These are phyloP conservation scores for Spilarctia lutea DNA, from an alignment of 2,888 invertebrate species.

Conservation along the genomic window DNA sequence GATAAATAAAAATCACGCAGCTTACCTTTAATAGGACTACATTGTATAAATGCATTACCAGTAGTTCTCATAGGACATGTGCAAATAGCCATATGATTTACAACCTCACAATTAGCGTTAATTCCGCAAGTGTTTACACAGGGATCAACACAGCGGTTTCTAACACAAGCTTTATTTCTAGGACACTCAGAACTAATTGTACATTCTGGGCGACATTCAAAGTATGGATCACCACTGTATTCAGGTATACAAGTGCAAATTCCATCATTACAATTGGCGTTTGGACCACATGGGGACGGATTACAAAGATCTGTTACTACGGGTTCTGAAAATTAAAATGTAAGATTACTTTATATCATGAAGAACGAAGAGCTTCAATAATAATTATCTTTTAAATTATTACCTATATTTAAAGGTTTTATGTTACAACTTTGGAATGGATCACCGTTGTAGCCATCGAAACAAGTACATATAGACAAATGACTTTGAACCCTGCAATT, in stretches of 20 bases:
- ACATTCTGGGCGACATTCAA: slow-evolving; percentile 91
- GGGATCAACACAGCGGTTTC: slow-evolving; percentile 90
- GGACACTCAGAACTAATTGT: slow-evolving; percentile 91
- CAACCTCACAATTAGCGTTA: slow-evolving; percentile 90
- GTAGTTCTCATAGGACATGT: slow-evolving; percentile 89
- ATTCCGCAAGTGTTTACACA: slow-evolving; percentile 92
- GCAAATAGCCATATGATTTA: slow-evolving; percentile 92
- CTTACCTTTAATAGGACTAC: slow-evolving; percentile 86
- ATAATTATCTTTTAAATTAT: background rate
- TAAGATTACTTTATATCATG: background rate
- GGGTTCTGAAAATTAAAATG: slow-evolving; percentile 60
- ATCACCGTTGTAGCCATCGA: slow-evolving; percentile 90
- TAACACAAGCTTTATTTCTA: slow-evolving; percentile 89
- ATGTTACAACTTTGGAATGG: slow-evolving; percentile 90
- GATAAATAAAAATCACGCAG: background rate
- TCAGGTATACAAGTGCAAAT: slow-evolving; percentile 87
- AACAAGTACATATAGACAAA: slow-evolving; percentile 92
- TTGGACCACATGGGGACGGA: slow-evolving; percentile 89
- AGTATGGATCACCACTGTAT: slow-evolving; percentile 89
- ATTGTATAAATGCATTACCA: slow-evolving; percentile 91
- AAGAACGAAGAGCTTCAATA: background rate
- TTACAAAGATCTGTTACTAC: slow-evolving; percentile 85
- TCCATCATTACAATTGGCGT: slow-evolving; percentile 87
- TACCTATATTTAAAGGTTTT: slow-evolving; percentile 84
- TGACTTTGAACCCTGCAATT: slow-evolving; percentile 91